Percentiles rank a stretch among this genome's conserved stretches.
phyloP scores from a whole-genome alignment of 2,888 invertebrate genomes.

The Eurytoma adleriae region DNA sequence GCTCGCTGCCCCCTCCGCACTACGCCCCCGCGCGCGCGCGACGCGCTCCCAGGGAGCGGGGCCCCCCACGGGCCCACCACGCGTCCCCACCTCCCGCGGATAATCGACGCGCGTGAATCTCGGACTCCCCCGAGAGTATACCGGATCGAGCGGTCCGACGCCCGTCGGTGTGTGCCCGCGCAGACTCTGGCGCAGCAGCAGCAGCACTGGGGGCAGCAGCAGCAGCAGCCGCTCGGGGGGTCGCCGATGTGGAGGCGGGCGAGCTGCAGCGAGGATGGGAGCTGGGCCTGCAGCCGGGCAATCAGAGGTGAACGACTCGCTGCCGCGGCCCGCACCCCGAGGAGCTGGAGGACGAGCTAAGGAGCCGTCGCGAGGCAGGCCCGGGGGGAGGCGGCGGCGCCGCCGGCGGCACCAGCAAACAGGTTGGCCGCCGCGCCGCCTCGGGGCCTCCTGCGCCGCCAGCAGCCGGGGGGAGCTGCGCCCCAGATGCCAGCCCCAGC shows the following conservation, averaged over 20 bases:
- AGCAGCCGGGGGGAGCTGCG: constrained; percentile 61
- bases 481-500: constrained; percentile 73
- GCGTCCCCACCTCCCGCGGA: too few relatives aligned
- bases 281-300: not conserved
- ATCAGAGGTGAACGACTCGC: not conserved
- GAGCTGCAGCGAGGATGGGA: constrained; percentile 33
- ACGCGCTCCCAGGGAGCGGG: not conserved
- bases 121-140: too few relatives aligned
- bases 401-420: constrained; percentile 58
- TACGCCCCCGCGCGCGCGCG: not conserved
- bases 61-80: constrained; percentile 41
- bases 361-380: not conserved
- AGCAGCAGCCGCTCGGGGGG: constrained; percentile 29
- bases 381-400: constrained; percentile 29
- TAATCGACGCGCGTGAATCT: too few relatives aligned
- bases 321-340: not conserved
- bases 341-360: constrained; percentile 18
- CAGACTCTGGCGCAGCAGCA: constrained; percentile 15
- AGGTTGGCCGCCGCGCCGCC: constrained; percentile 54
- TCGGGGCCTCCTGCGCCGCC: not conserved
- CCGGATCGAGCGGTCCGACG: constrained; percentile 25
- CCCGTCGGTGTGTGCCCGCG: not conserved
- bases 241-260: not conserved
- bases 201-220: not conserved
- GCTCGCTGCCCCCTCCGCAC: constrained; percentile 11